These are phyloP conservation scores for Lepidotrigona ventralis DNA, from an alignment of 1,140 invertebrate genomes.

Conservation along the genomic window DNA sequence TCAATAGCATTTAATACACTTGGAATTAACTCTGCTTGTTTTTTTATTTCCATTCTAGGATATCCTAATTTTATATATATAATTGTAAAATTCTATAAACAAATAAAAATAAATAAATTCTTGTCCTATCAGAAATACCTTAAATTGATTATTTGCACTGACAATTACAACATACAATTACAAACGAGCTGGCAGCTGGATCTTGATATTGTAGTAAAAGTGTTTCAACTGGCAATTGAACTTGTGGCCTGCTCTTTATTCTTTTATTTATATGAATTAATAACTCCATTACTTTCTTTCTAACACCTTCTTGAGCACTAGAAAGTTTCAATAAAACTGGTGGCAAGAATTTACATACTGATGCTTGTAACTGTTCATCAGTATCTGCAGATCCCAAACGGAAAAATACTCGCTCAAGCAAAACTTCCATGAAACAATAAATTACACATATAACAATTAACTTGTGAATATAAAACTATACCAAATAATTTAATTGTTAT, in stretches of 20 bases:
- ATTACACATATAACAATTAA: not conserved
- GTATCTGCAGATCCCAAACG: slow-evolving; percentile 92
- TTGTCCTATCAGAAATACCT: slow-evolving; percentile 22
- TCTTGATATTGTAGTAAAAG: slow-evolving; percentile 91
- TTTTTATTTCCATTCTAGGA: slow-evolving; percentile 87
- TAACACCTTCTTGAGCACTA: slow-evolving; percentile 90
- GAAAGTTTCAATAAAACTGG: slow-evolving; percentile 94
- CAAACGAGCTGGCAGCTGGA: slow-evolving; percentile 88
- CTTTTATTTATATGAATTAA: slow-evolving; percentile 95
- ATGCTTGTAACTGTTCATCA: slow-evolving; percentile 92
- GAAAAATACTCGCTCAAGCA: slow-evolving; percentile 93
- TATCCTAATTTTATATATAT: slow-evolving; percentile 97
- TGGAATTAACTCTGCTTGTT: slow-evolving; percentile 89
- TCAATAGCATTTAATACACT: slow-evolving; percentile 89
- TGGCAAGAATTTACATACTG: slow-evolving; percentile 91
- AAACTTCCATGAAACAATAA: slow-evolving; percentile 79
- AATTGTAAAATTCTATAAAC: slow-evolving; percentile 93
- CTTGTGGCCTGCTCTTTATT: slow-evolving; percentile 89
- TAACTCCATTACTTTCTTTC: slow-evolving; percentile 96
- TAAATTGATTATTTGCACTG: not conserved
- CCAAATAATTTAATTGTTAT: not conserved
- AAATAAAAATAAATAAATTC: slow-evolving; percentile 39
- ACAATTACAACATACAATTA: slow-evolving; percentile 87
- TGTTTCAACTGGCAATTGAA: slow-evolving; percentile 93
- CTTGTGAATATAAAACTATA: slow-evolving; percentile 2